Evolutionary conservation across 2,113 vertebrate genomes (phyloP).

Genomic region (Lophotis ruficrista): DNA sequence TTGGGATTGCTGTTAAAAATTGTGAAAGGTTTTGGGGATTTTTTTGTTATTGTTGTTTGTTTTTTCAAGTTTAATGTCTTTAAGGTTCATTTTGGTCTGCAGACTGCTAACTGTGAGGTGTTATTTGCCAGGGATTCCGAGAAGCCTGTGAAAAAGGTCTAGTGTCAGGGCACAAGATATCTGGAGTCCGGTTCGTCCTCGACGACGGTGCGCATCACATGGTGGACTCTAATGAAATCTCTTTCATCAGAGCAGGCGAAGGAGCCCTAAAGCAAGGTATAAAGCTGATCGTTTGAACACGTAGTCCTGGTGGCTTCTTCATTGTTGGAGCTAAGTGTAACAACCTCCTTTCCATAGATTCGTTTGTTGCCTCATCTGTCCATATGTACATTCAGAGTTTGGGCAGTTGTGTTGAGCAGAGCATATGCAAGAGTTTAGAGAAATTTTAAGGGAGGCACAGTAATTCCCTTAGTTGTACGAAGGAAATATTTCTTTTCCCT

Average conservation of each 20-base stretch:
- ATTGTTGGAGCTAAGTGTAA: neutral
- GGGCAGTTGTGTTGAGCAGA: neutral
- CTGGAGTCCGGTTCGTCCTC: conserved; percentile 87
- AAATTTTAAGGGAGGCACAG: neutral
- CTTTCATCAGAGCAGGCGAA: conserved; percentile 94
- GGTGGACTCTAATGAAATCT: conserved; percentile 95
- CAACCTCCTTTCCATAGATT: neutral
- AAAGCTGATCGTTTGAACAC: fast-evolving
- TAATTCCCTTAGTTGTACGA: neutral
- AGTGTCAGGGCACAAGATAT: conserved; percentile 87
- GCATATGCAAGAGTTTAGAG: fast-evolving
- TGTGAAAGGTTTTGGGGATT: neutral
- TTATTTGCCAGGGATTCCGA: conserved; percentile 83
- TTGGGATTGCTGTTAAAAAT: neutral
- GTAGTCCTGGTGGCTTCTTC: neutral
- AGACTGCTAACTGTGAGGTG: neutral
- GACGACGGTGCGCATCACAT: conserved; percentile 92
- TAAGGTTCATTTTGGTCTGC: neutral
- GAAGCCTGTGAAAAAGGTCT: conserved; percentile 90
- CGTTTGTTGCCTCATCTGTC: neutral
- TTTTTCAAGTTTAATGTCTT: neutral
- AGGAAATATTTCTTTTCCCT: neutral
- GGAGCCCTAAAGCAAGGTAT: conserved; percentile 93
- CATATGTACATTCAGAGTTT: fast-evolving
- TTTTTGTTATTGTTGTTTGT: neutral